These are phyloP conservation scores for Callipepla squamata DNA, from an alignment of 2,113 vertebrate genomes.

Conservation along the genomic window DNA sequence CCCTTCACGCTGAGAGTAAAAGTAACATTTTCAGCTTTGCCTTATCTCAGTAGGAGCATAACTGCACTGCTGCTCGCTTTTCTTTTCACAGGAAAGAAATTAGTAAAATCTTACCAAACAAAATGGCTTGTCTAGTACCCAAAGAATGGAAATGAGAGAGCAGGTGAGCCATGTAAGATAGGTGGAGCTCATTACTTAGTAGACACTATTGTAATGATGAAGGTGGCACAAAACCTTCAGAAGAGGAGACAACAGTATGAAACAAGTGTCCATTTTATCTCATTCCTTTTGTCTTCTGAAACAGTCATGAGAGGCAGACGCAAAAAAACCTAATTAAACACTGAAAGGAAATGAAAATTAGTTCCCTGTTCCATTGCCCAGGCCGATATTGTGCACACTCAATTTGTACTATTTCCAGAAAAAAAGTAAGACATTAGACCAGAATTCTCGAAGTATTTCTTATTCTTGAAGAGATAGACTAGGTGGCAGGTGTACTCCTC, in stretches of 20 bases:
- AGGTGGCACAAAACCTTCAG: background rate
- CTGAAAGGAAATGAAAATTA: slow-evolving; percentile 73
- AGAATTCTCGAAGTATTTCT: slow-evolving; percentile 63
- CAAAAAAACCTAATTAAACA: slow-evolving; percentile 51
- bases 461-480: slow-evolving; percentile 45
- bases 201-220: background rate
- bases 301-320: slow-evolving; percentile 56
- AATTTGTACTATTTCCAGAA: slow-evolving; percentile 70
- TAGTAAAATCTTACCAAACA: background rate
- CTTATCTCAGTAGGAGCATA: background rate
- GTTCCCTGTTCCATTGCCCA: slow-evolving; percentile 60
- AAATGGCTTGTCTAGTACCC: background rate
- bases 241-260: background rate
- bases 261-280: slow-evolving; percentile 66
- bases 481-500: slow-evolving; percentile 34
- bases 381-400: slow-evolving; percentile 56
- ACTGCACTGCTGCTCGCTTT: background rate
- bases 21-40: background rate
- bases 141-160: background rate
- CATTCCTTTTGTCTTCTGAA: slow-evolving; percentile 65
- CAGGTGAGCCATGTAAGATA: background rate
- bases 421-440: slow-evolving; percentile 57
- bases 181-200: background rate
- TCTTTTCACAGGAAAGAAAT: background rate
- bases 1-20: background rate